These are phyloP conservation scores for Metellina segmentata DNA, from an alignment of 2,888 invertebrate genomes.

Conservation along the genomic window DNA sequence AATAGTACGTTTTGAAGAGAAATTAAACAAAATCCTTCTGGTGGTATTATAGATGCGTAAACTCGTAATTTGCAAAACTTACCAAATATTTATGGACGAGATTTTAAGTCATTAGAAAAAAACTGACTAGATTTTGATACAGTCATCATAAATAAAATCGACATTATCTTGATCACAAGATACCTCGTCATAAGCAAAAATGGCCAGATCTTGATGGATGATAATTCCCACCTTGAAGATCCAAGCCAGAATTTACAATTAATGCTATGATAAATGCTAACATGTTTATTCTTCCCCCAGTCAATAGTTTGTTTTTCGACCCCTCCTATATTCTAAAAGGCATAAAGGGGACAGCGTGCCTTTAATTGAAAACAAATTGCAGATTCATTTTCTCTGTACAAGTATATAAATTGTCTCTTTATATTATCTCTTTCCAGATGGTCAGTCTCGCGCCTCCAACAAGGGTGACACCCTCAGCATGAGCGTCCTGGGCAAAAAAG, in stretches of 20 bases:
- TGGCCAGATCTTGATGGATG: too few species aligned
- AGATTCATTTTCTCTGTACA: neutral
- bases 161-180: too few species aligned
- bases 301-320: neutral
- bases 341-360: neutral
- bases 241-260: neutral
- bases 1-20: too few species aligned
- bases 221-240: neutral
- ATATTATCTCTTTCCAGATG: conserved; percentile 39
- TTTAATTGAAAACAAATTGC: neutral
- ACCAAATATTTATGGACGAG: too few species aligned
- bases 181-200: too few species aligned
- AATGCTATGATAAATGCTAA: neutral
- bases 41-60: too few species aligned
- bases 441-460: conserved; percentile 64
- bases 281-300: neutral
- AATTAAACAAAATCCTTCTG: too few species aligned
- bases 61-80: too few species aligned
- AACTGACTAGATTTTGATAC: too few species aligned
- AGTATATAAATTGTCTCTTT: neutral
- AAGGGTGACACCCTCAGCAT: conserved; percentile 76
- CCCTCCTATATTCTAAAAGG: too few species aligned
- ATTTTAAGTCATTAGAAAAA: too few species aligned
- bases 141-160: too few species aligned
- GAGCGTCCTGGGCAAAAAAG: conserved; percentile 72